Evolutionary conservation across 2,888 invertebrate genomes (phyloP).

Genomic region (Uropetala carovei): DNA sequence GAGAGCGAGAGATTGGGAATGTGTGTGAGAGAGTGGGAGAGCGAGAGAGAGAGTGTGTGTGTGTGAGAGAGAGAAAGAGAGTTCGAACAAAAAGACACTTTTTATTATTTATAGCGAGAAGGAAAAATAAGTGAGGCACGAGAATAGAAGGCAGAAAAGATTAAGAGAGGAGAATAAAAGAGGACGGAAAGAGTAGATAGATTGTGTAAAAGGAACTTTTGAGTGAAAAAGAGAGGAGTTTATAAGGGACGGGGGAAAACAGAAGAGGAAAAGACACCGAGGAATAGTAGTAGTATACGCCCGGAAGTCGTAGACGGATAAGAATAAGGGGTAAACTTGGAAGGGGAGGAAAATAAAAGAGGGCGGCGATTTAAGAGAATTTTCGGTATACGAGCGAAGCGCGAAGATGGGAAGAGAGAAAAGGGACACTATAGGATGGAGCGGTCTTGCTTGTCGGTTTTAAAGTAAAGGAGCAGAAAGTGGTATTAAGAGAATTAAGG

Average conservation of each 20-base stretch:
- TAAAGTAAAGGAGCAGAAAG: neutral
- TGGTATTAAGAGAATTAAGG: conserved; percentile 22
- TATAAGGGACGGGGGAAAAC: neutral
- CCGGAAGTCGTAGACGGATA: neutral
- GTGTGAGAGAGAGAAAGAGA: conserved; percentile 2
- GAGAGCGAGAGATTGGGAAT: neutral
- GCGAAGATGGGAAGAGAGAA: neutral
- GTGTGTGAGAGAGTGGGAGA: too few relatives aligned
- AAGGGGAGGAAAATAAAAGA: conserved; percentile 14
- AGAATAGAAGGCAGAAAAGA: neutral
- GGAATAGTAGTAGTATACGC: neutral
- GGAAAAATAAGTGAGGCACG: neutral
- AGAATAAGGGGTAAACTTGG: neutral
- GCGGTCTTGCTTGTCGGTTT: neutral
- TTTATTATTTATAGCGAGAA: neutral
- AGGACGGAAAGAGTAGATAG: neutral
- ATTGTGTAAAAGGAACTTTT: neutral
- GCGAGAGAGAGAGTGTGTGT: neutral
- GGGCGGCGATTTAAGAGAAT: neutral
- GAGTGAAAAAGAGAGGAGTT: neutral
- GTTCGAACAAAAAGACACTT: conserved; percentile 12
- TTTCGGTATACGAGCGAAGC: neutral
- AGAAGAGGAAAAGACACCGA: neutral
- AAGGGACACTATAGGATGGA: neutral
- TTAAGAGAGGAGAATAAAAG: neutral